Base-by-base conservation (phyloP, 2,888 invertebrate species). In the Megalurothrips usitatus region DNA sequence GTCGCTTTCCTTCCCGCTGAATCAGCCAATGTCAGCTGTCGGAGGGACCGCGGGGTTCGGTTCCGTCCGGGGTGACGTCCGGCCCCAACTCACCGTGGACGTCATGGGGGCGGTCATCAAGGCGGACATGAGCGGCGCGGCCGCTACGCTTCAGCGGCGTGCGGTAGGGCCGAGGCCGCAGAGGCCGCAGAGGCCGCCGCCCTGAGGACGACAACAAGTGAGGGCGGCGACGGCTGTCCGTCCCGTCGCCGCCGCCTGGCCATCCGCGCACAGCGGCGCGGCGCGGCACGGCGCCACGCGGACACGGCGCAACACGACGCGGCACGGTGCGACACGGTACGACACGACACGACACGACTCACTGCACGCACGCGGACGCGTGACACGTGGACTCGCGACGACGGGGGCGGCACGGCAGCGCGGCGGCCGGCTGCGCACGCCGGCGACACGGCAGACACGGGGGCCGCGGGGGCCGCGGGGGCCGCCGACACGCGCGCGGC, bases 31-130 rank as follows among this genome's bases (percentile, higher is more conserved):
- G 34, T 43, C 52, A 52, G 58, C 6, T 58, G 14, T 17, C 58
- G 19, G 58, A 58, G 58, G 19, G 58, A 52, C 52, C 52, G 52
- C 19, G 52, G 6, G 49, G 49, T 49, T 9, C 49, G 49, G 49
- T 49, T 14, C 14, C 10, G 1, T 12, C 52, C 1, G 52, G 19
- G 58, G 14, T 19, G 58, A 58, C 58, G 14, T 4, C 19, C 14
- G 58, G 68, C 68, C 10, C 68, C 10, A 12, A 75, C 68, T 75
- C 68, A 75, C 68, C 68, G 68, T 26, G 68, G 68, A 26, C 68
- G 68, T 12, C 68, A 75, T 75, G 68, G 12, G 26, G 68, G 26
- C 68, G 10, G 68, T 26, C 23, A 23, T 23, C 23, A 8, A 17
- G 52, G 14, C 52, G 58, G 58, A 0, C 19, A 17, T 11, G 58